Evolutionary conservation across 2,888 invertebrate species (phyloP).

Genomic region (Tubiluchus corallicola): DNA sequence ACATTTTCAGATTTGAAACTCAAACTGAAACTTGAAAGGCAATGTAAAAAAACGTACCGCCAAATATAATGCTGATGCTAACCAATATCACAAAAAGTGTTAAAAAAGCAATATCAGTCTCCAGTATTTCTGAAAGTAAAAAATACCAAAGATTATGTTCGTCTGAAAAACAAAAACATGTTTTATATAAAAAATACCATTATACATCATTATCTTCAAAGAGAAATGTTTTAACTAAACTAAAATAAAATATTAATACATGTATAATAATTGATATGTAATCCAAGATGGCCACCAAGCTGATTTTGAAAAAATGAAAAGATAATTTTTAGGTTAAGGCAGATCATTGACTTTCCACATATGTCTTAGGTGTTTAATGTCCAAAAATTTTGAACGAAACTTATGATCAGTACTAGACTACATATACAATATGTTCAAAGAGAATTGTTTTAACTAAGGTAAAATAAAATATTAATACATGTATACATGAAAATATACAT

Average conservation of each 20-base stretch:
- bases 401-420: no score
- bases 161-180: constrained; percentile 5
- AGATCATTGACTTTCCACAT: constrained; percentile 11
- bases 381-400: no score
- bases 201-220: background rate
- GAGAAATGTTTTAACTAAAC: background rate
- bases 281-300: background rate
- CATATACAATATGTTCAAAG: no score
- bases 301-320: constrained; percentile 8
- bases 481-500: constrained; percentile 6
- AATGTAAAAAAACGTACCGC: constrained; percentile 27
- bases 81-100: constrained; percentile 51
- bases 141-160: constrained; percentile 8
- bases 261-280: background rate
- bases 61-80: constrained; percentile 49
- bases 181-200: constrained; percentile 6
- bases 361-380: no score
- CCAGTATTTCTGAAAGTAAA: constrained; percentile 52
- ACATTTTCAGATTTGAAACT: no score
- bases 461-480: no score
- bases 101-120: constrained; percentile 53
- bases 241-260: background rate
- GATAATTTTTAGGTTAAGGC: no score
- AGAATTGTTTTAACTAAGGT: no score
- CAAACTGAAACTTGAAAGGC: no score